Evolutionary conservation across 1,140 invertebrate species (phyloP), one percentile per base, ranked within the genome.

Genomic region (Heliothis subflexa): DNA sequence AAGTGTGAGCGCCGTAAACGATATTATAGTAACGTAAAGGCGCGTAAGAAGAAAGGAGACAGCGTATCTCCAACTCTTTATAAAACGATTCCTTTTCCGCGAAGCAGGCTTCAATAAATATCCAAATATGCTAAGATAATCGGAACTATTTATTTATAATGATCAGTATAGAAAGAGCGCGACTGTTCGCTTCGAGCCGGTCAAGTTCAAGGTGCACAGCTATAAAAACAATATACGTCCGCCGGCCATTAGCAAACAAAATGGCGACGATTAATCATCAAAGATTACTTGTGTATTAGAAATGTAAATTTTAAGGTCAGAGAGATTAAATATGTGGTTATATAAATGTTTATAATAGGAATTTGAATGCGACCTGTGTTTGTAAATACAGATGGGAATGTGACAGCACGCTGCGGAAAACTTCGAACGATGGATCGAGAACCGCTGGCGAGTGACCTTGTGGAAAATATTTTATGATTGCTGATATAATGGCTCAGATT

Each of bases 231-330:
- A 62, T 62, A 75, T 75, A 52, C 57, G 14, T 40, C 33, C 28
- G 55, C 9, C 54, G 40, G 49, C 59, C 49, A 64, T 64, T 62
- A 75, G 57, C 73, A 64, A 52, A 28, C 49, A 75, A 62, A 75
- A 75, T 75, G 73, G 73, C 59, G 73, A 33, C 57, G 45, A 75
- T 62, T 64, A 62, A 62, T 75, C 57, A 62, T 50, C 57, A 75
- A 33, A 47, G 45, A 52, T 75, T 75, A 75, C 57, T 49, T 47
- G 21, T 45, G 45, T 61, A 64, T 75, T 75, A 75, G 57, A 75
- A 75, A 62, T 62, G 57, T 75, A 62, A 62, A 75, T 75, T 49
- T 52, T 50, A 75, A 75, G 73, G 73, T 75, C 73, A 64, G 45
- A 25, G 21, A 62, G 45, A 75, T 75, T 75, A 62, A 75, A 75